Evolutionary conservation across 1,140 invertebrate genomes (phyloP), one percentile per base, ranked within the genome.

Genomic region (Trachymyrmex septentrionalis): DNA sequence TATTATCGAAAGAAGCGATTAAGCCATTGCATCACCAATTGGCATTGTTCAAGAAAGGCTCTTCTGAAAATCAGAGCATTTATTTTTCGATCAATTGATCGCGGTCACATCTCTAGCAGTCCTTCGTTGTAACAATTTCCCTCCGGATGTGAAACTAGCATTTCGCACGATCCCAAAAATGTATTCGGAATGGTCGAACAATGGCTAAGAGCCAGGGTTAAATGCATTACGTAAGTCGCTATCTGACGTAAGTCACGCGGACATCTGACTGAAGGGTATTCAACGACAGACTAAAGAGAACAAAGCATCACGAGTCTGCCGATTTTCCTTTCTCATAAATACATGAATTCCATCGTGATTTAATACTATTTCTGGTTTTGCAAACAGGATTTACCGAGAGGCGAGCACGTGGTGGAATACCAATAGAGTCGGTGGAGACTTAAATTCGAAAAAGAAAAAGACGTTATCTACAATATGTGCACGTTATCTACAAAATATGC

Each of bases 121-220:
- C 34, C 34, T 44, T 44, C 38, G 1, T 12, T 10, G 38, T 44
- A 44, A 44, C 38, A 44, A 44, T 44, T 3, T 44, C 38, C 38
- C 38, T 44, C 9, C 38, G 38, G 38, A 44, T 44, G 38, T 44
- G 0, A 9, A 0, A 44, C 38, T 16, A 6, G 24, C 6, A 64
- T 50, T 34, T 64, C 5, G 24, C 19, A 48, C 34, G 67, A 30
- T 6, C 6, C 12, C 30, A 77, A 77, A 77, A 27, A 53, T 14
- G 66, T 3, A 63, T 50, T 61, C 14, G 27, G 3, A 73, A 38
- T 1, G 7, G 24, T 63, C n/a, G 19, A 14, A 53, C 69, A 91
- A 80, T 90, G 85, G 87, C 90, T 89, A 90, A 92, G n/a, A 85
- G 89, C 91, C 91, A 92, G 64, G 67, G 78, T 82, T 82, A 82